Percentiles rank a stretch among this genome's conserved stretches.
These are phyloP conservation scores for Sarotherodon lohbergeri DNA, from an alignment of 2,113 vertebrate genomes.

Conservation along the genomic window DNA sequence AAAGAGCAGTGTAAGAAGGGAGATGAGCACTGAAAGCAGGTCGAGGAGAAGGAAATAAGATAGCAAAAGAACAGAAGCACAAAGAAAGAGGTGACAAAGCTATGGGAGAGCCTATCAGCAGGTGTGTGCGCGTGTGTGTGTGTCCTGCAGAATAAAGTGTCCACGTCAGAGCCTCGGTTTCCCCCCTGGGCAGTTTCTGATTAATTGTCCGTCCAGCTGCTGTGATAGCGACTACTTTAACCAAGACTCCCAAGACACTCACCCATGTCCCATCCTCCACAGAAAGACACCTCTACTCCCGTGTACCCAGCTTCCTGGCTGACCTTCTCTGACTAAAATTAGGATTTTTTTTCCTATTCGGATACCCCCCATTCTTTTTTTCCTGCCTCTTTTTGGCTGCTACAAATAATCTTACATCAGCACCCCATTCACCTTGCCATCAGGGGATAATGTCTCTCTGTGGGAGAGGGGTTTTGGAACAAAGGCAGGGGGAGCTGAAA, in stretches of 20 bases:
- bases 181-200: constrained; percentile 64
- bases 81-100: constrained; percentile 16
- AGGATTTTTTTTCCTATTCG: constrained; percentile 32
- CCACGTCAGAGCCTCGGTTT: constrained; percentile 59
- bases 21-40: neutral
- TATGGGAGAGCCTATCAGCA: constrained; percentile 34
- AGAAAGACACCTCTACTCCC: constrained; percentile 35
- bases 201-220: constrained; percentile 72
- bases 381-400: constrained; percentile 21
- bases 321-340: constrained; percentile 64
- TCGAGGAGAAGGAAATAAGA: neutral
- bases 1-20: neutral
- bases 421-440: constrained; percentile 76
- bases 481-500: constrained; percentile 46
- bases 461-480: constrained; percentile 51
- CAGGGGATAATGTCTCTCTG: constrained; percentile 69
- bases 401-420: constrained; percentile 69
- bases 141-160: constrained; percentile 67
- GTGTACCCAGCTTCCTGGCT: constrained; percentile 12
- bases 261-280: constrained; percentile 51
- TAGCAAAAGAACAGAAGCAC: neutral
- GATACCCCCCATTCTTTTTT: neutral
- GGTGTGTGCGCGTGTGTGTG: constrained; percentile 31
- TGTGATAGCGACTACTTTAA: constrained; percentile 72
- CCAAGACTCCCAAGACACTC: constrained; percentile 66